Conservation (phyloP, 1,140 invertebrate genomes). For the Hypothenemus hampei region DNA sequence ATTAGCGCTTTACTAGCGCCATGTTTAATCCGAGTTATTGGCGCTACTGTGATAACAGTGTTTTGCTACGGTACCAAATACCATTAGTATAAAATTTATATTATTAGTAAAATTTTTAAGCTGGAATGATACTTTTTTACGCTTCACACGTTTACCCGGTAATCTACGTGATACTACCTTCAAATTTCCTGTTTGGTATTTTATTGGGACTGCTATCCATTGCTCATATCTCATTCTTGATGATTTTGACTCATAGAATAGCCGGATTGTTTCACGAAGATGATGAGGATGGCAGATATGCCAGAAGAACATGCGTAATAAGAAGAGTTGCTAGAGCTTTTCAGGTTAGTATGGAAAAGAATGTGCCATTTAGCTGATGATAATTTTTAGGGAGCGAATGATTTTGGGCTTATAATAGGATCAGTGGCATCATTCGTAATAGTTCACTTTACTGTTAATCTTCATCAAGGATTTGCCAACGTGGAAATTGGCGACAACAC, state of each 20-base stretch:
- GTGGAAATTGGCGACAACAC: conserved; percentile 16
- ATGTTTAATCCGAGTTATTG: conserved; percentile 51
- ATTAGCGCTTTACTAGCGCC: conserved; percentile 51
- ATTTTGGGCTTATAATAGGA: conserved; percentile 54
- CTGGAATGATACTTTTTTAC: conserved; percentile 48
- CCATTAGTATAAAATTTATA: background rate
- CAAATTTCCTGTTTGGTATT: conserved; percentile 57
- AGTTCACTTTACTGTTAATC: conserved; percentile 45
- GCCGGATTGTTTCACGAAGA: conserved; percentile 53
- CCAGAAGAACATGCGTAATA: conserved; percentile 45
- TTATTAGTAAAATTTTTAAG: conserved; percentile 23
- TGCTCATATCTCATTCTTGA: conserved; percentile 54
- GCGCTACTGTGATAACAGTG: conserved; percentile 51
- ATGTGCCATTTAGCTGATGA: background rate
- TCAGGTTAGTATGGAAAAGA: conserved; percentile 36
- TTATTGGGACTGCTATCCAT: conserved; percentile 52
- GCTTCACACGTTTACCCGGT: conserved; percentile 57
- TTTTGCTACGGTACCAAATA: conserved; percentile 30
- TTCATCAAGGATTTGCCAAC: background rate
- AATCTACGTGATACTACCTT: conserved; percentile 55
- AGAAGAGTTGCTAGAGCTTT: conserved; percentile 46
- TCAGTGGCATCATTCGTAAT: conserved; percentile 49
- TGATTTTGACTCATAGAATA: conserved; percentile 54
- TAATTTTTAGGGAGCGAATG: conserved; percentile 52
- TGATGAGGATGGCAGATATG: conserved; percentile 44